Percentiles rank a stretch among this genome's conserved stretches.
Conservation (phyloP, 2,797 vertebrate genomes). For the Syngnathus rostellatus region DNA sequence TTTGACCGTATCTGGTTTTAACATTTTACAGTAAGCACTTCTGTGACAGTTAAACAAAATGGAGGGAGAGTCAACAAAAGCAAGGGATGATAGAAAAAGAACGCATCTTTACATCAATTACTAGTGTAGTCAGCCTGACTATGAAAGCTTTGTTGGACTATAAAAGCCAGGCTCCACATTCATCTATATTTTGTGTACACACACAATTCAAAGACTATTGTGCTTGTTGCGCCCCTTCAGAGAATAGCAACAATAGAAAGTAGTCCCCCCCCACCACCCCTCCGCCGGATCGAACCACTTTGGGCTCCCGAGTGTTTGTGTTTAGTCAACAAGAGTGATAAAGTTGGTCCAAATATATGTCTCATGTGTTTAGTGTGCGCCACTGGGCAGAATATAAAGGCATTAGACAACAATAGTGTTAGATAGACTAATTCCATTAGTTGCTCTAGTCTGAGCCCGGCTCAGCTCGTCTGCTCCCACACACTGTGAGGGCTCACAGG, state of each 20-base stretch:
- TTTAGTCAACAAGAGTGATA: constrained; percentile 67
- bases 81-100: constrained; percentile 44
- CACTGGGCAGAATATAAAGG: constrained; percentile 55
- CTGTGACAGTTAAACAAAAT: not conserved
- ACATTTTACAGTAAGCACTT: not conserved
- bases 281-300: constrained; percentile 25
- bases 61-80: constrained; percentile 53
- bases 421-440: constrained; percentile 63
- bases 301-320: constrained; percentile 47
- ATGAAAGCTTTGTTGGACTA: constrained; percentile 67
- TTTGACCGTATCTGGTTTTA: too few species aligned
- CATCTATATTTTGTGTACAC: constrained; percentile 25
- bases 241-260: constrained; percentile 55
- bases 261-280: constrained; percentile 6
- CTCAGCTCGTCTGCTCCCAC: constrained; percentile 43
- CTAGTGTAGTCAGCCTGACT: constrained; percentile 57
- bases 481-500: constrained; percentile 34
- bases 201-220: constrained; percentile 50
- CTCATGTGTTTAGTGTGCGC: constrained; percentile 36
- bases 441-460: constrained; percentile 51
- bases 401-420: constrained; percentile 61
- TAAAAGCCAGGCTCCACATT: constrained; percentile 42
- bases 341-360: constrained; percentile 60
- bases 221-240: constrained; percentile 51
- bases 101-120: constrained; percentile 75